A percentile compares a stretch with the other conserved stretches of the same genome.
Evolutionary conservation across 2,888 invertebrate species (phyloP).

Genomic region (Drosophila mimetica): DNA sequence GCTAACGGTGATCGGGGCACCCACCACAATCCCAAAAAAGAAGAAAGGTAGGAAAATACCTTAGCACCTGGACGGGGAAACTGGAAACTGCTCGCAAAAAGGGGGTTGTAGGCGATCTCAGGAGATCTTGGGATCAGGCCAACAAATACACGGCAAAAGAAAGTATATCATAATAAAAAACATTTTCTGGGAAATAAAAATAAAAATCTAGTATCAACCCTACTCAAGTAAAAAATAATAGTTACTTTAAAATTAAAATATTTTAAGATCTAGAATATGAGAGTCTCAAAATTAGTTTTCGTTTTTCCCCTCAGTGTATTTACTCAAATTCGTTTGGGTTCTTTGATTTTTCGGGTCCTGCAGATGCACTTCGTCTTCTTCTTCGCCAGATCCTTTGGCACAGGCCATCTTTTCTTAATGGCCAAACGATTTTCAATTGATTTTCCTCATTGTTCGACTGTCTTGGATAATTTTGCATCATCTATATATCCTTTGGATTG

Average conservation of each 20-base stretch:
- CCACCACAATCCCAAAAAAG: constrained; percentile 19
- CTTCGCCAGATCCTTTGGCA: constrained; percentile 45
- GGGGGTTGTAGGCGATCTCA: constrained; percentile 8
- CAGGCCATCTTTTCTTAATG: constrained; percentile 45
- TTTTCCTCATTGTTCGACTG: constrained; percentile 50
- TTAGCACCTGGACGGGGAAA: constrained; percentile 35
- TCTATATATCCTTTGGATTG: constrained; percentile 45
- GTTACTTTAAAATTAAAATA: too few species aligned
- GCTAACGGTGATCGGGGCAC: constrained; percentile 56
- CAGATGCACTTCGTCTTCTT: constrained; percentile 37
- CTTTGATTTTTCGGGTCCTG: constrained; percentile 25
- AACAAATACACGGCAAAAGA: not conserved
- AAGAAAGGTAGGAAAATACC: constrained; percentile 13
- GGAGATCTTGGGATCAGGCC: not conserved
- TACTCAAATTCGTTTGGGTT: not conserved
- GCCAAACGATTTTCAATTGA: constrained; percentile 61
- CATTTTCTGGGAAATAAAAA: too few species aligned
- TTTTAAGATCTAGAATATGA: too few species aligned
- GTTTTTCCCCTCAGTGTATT: not conserved
- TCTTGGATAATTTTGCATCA: constrained; percentile 72
- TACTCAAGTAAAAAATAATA: too few species aligned
- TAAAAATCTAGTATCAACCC: too few species aligned
- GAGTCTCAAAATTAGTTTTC: too few species aligned
- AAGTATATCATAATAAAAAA: not conserved
- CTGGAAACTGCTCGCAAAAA: constrained; percentile 18